These are phyloP conservation scores for Gallirallus australis DNA, from an alignment of 2,797 vertebrate genomes.

Conservation along the genomic window DNA sequence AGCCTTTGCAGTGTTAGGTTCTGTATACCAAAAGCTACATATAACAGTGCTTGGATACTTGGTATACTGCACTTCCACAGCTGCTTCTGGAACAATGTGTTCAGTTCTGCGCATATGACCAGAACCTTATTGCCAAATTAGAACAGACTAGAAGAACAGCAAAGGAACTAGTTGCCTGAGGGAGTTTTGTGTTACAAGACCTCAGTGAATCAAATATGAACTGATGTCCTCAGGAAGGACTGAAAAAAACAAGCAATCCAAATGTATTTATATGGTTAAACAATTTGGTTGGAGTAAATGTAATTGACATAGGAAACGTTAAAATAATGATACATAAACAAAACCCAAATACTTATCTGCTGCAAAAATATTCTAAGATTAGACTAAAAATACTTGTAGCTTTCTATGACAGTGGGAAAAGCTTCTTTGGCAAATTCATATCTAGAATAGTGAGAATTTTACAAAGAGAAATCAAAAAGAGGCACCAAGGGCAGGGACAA, in stretches of 20 bases:
- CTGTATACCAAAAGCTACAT: neutral
- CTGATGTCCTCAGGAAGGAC: neutral
- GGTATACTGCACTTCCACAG: neutral
- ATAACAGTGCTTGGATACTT: neutral
- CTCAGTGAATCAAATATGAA: neutral
- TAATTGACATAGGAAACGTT: neutral
- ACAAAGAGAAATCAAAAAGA: neutral
- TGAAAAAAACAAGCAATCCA: neutral
- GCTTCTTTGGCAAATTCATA: neutral
- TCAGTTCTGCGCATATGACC: neutral
- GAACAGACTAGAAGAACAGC: neutral
- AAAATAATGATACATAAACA: neutral
- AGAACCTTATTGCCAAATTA: neutral
- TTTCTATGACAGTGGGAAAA: neutral
- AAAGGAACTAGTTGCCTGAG: neutral
- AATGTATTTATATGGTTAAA: neutral
- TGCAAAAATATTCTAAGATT: neutral
- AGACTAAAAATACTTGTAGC: neutral
- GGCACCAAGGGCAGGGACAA: neutral
- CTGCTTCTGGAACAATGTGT: neutral
- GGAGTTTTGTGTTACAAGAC: neutral
- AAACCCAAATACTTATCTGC: no score
- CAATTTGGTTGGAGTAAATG: neutral
- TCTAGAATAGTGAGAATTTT: neutral
- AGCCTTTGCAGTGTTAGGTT: neutral